These are phyloP conservation scores for Pygoscelis adeliae DNA, from an alignment of 2,113 vertebrate genomes.

Conservation along the genomic window DNA sequence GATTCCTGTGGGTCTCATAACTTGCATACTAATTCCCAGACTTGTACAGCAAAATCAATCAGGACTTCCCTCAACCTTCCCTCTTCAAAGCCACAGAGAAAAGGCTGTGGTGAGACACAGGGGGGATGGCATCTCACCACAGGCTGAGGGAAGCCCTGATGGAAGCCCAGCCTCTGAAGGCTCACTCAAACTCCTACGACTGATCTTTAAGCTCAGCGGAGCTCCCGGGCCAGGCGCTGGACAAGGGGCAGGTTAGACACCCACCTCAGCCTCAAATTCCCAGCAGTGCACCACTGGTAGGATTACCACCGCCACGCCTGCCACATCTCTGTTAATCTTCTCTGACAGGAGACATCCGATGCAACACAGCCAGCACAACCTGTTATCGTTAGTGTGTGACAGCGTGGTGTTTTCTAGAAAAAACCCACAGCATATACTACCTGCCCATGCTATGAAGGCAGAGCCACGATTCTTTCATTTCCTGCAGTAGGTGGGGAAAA, in stretches of 20 bases:
- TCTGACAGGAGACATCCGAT: fast-evolving
- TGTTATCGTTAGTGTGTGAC: fast-evolving
- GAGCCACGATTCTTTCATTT: background rate
- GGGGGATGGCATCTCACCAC: background rate
- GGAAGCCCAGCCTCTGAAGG: background rate
- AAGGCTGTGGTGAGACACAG: background rate
- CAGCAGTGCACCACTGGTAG: background rate
- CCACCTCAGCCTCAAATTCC: background rate
- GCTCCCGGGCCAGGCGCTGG: background rate
- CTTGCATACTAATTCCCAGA: background rate
- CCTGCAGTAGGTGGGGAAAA: background rate
- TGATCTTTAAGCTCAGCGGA: background rate
- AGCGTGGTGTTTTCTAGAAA: background rate
- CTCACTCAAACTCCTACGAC: background rate
- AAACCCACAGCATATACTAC: background rate
- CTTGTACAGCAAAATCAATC: background rate
- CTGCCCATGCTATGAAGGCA: background rate
- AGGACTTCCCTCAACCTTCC: background rate
- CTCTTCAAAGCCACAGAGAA: background rate
- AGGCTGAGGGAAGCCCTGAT: background rate
- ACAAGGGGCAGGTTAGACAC: background rate
- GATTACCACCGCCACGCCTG: background rate
- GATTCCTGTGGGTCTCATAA: background rate
- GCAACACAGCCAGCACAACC: background rate
- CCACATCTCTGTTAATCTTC: background rate